A percentile compares a stretch with the other conserved stretches of the same genome.
Conservation (phyloP, 2,113 vertebrate species). For the Thamnophis sirtalis region DNA sequence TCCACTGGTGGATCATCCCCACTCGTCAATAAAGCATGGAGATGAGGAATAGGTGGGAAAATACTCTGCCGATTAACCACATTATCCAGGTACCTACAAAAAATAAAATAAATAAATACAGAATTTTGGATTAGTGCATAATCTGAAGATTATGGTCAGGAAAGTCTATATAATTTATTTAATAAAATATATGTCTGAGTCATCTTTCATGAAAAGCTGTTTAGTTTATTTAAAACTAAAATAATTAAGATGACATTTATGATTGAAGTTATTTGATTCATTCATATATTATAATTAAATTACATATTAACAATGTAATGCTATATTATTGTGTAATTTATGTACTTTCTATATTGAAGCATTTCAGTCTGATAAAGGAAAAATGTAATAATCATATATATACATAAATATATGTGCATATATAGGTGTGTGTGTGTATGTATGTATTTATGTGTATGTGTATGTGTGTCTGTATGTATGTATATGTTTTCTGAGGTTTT, state of each 20-base stretch:
- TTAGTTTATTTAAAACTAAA: background rate
- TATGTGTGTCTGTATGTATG: too few relatives aligned
- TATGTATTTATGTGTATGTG: too few relatives aligned
- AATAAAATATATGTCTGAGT: background rate
- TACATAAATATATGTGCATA: too few relatives aligned
- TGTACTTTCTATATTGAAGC: background rate
- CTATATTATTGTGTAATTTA: background rate
- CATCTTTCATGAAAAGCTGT: background rate
- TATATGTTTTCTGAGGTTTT: too few relatives aligned
- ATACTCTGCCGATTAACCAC: conserved; percentile 89
- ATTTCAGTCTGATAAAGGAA: background rate
- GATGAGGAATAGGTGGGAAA: conserved; percentile 85
- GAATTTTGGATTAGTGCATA: conserved; percentile 18
- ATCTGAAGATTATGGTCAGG: background rate
- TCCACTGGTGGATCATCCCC: conserved; percentile 84
- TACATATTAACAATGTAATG: background rate
- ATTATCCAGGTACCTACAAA: conserved; percentile 88
- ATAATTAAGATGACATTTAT: background rate
- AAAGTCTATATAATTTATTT: background rate
- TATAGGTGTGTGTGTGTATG: too few relatives aligned
- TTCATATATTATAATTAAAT: background rate
- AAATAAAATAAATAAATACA: background rate
- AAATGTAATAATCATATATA: background rate
- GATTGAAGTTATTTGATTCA: background rate
- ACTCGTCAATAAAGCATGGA: conserved; percentile 85